Evolutionary conservation across 2,113 vertebrate genomes (phyloP).

Genomic region (Machaerirhynchus nigripectus): DNA sequence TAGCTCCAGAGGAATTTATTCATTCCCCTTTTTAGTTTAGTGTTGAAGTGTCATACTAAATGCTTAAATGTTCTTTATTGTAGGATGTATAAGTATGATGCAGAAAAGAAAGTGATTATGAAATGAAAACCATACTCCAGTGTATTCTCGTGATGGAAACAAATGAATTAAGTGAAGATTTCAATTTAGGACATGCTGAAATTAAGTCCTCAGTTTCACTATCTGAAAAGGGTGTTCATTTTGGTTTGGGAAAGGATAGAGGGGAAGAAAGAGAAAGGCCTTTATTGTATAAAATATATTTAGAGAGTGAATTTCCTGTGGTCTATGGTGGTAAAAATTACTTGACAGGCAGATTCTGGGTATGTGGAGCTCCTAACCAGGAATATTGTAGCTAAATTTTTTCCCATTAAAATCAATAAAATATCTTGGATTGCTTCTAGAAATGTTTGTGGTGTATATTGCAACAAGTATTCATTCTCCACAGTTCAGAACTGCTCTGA

Average conservation of each 20-base stretch:
- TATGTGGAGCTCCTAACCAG: background rate
- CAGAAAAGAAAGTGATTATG: background rate
- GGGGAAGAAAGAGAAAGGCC: background rate
- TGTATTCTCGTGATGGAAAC: background rate
- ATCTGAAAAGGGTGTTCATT: background rate
- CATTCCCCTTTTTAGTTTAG: background rate
- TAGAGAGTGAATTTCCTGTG: background rate
- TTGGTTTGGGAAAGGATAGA: background rate
- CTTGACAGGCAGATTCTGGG: background rate
- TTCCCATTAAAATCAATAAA: slow-evolving; percentile 36
- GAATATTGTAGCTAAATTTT: background rate
- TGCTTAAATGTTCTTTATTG: background rate
- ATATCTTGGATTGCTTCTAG: background rate
- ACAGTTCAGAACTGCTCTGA: background rate
- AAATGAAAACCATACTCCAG: background rate
- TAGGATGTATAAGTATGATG: background rate
- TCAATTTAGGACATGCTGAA: background rate
- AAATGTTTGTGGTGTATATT: background rate
- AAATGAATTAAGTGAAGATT: background rate
- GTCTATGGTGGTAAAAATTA: background rate
- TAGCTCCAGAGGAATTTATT: background rate
- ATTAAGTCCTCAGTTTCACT: background rate
- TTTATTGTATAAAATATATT: background rate
- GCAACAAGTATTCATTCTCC: background rate
- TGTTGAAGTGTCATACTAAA: background rate